phyloP scores from a whole-genome alignment of 2,888 invertebrate species.

The Caenorhabditis japonica region DNA sequence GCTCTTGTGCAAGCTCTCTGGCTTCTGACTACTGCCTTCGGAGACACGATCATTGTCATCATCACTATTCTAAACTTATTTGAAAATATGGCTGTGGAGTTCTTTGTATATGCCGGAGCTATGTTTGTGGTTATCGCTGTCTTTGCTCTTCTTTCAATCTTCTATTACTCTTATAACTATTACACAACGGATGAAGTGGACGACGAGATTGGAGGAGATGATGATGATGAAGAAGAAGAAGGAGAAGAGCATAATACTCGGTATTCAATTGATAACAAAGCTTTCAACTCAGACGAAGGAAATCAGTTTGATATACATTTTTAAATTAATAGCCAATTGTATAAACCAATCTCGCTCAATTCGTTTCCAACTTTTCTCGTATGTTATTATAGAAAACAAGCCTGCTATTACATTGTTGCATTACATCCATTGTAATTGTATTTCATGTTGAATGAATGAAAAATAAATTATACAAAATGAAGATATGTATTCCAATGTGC shows the following conservation, averaged over 20 bases:
- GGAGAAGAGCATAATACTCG: slow-evolving; percentile 22
- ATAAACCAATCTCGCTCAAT: slow-evolving; percentile 17
- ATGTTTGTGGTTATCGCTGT: slow-evolving; percentile 88
- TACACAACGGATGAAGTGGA: slow-evolving; percentile 67
- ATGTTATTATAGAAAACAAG: no score
- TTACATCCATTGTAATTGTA: no score
- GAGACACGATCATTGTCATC: slow-evolving; percentile 92
- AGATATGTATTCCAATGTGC: no score
- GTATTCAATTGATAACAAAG: slow-evolving; percentile 52
- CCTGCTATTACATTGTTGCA: no score
- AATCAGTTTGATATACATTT: slow-evolving; percentile 29
- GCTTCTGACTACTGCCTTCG: slow-evolving; percentile 92
- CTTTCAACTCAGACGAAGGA: slow-evolving; percentile 24
- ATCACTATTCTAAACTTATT: slow-evolving; percentile 79
- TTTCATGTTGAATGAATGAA: no score
- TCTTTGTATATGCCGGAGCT: slow-evolving; percentile 80
- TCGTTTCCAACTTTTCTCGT: background rate
- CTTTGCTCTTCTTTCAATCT: slow-evolving; percentile 86
- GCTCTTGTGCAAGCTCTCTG: slow-evolving; percentile 92
- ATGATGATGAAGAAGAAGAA: slow-evolving; percentile 28
- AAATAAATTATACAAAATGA: no score
- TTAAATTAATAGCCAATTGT: slow-evolving; percentile 24
- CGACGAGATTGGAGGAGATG: slow-evolving; percentile 32
- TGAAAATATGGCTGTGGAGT: slow-evolving; percentile 68
- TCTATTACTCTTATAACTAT: slow-evolving; percentile 81